phyloP scores from a whole-genome alignment of 2,797 vertebrate genomes.

The Poecilia wingei region DNA sequence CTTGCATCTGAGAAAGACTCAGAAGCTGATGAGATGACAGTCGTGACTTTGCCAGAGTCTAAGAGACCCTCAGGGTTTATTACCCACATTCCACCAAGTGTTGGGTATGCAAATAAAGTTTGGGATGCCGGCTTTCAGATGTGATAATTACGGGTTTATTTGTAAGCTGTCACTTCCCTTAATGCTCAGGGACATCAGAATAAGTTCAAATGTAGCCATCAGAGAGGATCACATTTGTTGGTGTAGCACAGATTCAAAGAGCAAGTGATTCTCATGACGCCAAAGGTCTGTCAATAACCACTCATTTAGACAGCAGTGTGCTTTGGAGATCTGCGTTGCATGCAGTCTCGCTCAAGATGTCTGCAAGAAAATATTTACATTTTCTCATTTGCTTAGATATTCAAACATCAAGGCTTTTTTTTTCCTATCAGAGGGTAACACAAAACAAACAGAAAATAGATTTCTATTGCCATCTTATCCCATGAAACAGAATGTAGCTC shows the following conservation, averaged over 20 bases:
- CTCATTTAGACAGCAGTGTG: constrained; percentile 81
- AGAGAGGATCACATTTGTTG: constrained; percentile 83
- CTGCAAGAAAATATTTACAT: constrained; percentile 81
- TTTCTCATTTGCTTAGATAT: constrained; percentile 71
- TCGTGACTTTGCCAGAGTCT: constrained; percentile 74
- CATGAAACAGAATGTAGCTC: constrained; percentile 60
- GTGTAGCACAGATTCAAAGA: constrained; percentile 81
- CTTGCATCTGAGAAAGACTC: constrained; percentile 75
- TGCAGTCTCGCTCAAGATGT: constrained; percentile 73
- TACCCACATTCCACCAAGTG: constrained; percentile 78
- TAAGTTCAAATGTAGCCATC: constrained; percentile 84
- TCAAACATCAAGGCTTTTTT: constrained; percentile 69
- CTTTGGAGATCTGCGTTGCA: constrained; percentile 76
- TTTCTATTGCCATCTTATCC: constrained; percentile 69
- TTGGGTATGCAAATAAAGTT: constrained; percentile 84
- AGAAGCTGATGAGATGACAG: constrained; percentile 79
- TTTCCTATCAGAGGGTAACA: constrained; percentile 55
- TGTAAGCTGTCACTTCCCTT: constrained; percentile 88
- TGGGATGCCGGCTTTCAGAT: constrained; percentile 80
- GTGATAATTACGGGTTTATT: constrained; percentile 89
- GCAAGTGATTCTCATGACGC: constrained; percentile 75
- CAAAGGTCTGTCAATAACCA: constrained; percentile 84
- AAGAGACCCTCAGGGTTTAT: constrained; percentile 79
- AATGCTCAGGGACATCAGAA: constrained; percentile 87
- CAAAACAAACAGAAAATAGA: constrained; percentile 64